phyloP scores from a whole-genome alignment of 2,113 vertebrate species.

The Kryptolebias marmoratus region DNA sequence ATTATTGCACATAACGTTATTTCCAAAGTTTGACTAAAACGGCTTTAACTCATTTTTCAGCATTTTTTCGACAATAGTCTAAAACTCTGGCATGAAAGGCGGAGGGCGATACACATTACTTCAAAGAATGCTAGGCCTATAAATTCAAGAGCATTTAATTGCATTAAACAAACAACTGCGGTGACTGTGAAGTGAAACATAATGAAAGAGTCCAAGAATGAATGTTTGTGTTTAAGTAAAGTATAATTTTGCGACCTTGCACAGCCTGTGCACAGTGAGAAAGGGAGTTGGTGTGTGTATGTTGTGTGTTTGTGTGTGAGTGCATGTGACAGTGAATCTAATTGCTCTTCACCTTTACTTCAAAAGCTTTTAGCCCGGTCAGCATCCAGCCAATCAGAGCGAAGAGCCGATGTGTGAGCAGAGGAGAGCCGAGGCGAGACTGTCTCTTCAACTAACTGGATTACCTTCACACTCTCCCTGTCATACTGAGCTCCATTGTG shows the following conservation, averaged over 20 bases:
- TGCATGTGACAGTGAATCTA: constrained; percentile 67
- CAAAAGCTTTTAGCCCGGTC: constrained; percentile 78
- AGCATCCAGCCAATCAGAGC: constrained; percentile 68
- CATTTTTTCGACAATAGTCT: too few species aligned
- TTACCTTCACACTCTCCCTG: constrained; percentile 55
- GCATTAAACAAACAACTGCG: neutral
- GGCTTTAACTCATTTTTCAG: too few species aligned
- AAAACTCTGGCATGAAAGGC: too few species aligned
- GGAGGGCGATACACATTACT: too few species aligned
- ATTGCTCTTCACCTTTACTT: constrained; percentile 81
- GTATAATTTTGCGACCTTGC: neutral
- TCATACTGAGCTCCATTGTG: constrained; percentile 28
- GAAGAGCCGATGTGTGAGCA: constrained; percentile 45
- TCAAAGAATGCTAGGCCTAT: too few species aligned
- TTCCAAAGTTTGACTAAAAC: too few species aligned
- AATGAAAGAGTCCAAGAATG: neutral
- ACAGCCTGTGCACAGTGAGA: neutral
- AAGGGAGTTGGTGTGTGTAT: neutral
- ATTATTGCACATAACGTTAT: too few species aligned
- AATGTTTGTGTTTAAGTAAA: constrained; percentile 7
- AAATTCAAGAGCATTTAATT: neutral
- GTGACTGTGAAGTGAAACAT: neutral
- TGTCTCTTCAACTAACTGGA: constrained; percentile 65
- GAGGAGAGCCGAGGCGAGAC: constrained; percentile 36
- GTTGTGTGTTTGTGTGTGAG: constrained; percentile 3